Percentiles rank a stretch among this genome's conserved stretches.
Conservation (phyloP, 1,140 invertebrate genomes). For the Temnothorax longispinosus region DNA sequence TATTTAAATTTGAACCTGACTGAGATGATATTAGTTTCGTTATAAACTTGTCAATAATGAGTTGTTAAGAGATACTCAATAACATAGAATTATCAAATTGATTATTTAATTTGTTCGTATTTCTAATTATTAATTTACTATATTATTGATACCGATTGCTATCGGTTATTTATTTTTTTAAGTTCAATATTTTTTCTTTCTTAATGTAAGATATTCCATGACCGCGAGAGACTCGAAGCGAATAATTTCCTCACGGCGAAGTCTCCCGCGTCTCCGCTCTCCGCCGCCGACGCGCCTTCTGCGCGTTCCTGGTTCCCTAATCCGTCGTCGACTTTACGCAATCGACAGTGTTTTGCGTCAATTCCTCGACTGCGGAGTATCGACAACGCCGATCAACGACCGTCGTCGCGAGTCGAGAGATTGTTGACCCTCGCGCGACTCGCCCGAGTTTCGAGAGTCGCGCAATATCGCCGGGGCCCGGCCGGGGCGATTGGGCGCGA, state of each 20-base stretch:
- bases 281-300: constrained; percentile 36
- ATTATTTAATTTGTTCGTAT: neutral
- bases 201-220: neutral
- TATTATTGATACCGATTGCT: neutral
- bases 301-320: constrained; percentile 71
- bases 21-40: neutral
- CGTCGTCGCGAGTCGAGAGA: constrained; percentile 66
- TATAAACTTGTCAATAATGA: too few species aligned
- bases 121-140: neutral
- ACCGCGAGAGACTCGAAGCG: neutral
- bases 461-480: neutral
- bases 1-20: neutral
- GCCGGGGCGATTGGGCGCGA: constrained; percentile 26
- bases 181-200: neutral
- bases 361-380: constrained; percentile 70
- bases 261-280: neutral
- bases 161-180: neutral
- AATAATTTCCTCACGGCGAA: neutral
- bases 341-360: constrained; percentile 83
- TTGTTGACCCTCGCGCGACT: constrained; percentile 60
- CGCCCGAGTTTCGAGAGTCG: constrained; percentile 43
- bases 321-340: constrained; percentile 83
- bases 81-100: neutral
- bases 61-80: too few species aligned
- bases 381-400: constrained; percentile 66